Base-by-base conservation (phyloP, 2,797 vertebrate genomes). In the Mus spretus region DNA sequence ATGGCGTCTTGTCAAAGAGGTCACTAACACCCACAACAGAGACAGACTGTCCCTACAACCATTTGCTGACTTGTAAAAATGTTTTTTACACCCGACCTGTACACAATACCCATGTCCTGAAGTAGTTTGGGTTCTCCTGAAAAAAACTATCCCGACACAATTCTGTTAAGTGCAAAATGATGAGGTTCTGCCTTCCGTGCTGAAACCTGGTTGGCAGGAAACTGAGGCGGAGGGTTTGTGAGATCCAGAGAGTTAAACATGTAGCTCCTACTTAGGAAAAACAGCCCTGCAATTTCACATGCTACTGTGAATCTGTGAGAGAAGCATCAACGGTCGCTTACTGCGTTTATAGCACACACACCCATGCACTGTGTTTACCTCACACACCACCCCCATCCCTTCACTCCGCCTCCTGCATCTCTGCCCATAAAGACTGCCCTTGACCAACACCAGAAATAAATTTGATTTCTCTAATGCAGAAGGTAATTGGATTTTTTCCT, bases 401-500 rank as follows among this genome's bases (percentile, higher is more conserved):
- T 96, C 79, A 97, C 79, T 97, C 67, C 19, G 3, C 97, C 84
- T 93, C 28, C 2, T 89, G 81, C 93, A 93, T 83, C 4, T 40
- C 97, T 82, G 95, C 96, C 90, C 91, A 94, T 94, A 96, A 94
- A 96, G 95, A 97, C 82, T 98, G 98, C 97, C 98, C 98, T 98
- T 98, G 98, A 98, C 97, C 90, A 98, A 94, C 83, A 95, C 72
- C 84, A 98, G 97, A 98, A 98, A 98, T 98, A 93, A 98, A 98
- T 98, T 98, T 98, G 97, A 98, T 98, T 98, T 98, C 95, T 98
- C 97, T 98, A 98, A 98, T 98, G 97, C 94, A 98, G 97, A 97
- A 98, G 78, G 93, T 98, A 99, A 98, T 99, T 98, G 98, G 98
- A 98, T 98, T 98, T 98, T 98, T 97, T 97, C 97, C 97, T 98